A percentile compares a stretch with the other conserved stretches of the same genome.
phyloP scores from a whole-genome alignment of 2,113 vertebrate species.

The Vidua chalybeata region DNA sequence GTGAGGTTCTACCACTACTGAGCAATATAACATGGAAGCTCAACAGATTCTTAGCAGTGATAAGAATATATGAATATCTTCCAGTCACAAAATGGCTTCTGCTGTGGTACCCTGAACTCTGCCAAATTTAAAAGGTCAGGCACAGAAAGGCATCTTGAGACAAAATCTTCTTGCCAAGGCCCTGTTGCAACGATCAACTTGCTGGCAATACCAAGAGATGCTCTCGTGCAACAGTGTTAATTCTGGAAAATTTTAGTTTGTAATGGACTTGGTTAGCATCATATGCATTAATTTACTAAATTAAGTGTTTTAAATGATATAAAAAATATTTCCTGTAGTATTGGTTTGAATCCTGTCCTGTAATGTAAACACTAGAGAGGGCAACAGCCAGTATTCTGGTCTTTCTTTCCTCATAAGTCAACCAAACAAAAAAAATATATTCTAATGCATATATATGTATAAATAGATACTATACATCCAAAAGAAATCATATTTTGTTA shows the following conservation, averaged over 20 bases:
- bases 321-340: not conserved
- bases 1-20: not conserved
- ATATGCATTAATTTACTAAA: not conserved
- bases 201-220: not conserved
- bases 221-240: not conserved
- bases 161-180: not conserved
- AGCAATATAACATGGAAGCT: not conserved
- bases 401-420: not conserved
- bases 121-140: not conserved
- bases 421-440: not conserved
- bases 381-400: not conserved
- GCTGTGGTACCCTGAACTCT: not conserved
- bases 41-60: not conserved
- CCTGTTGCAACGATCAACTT: not conserved
- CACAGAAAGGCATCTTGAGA: not conserved
- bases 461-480: not conserved
- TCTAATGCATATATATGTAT: not conserved
- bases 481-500: not conserved
- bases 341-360: not conserved
- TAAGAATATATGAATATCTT: not conserved
- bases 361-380: not conserved
- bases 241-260: not conserved
- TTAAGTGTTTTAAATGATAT: not conserved
- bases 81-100: conserved; percentile 20
- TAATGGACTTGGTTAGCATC: not conserved